A percentile compares a stretch with the other conserved stretches of the same genome.
Evolutionary conservation across 2,888 invertebrate genomes (phyloP).

Genomic region (Catocala fraxini): DNA sequence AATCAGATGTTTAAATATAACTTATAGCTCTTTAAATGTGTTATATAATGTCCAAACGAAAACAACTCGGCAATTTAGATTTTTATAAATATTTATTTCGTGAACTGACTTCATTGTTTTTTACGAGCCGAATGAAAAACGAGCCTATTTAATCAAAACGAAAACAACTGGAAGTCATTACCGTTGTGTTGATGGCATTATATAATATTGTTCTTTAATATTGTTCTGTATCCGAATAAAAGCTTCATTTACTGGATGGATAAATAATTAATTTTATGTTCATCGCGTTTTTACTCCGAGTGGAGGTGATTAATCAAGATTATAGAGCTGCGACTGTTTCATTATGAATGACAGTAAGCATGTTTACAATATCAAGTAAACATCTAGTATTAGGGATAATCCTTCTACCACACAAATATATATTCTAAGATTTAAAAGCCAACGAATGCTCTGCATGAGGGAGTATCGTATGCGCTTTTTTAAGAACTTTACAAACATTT

Average conservation of each 20-base stretch:
- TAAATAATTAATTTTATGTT: slow-evolving; percentile 21
- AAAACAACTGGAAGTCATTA: slow-evolving; percentile 42
- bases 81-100: slow-evolving; percentile 32
- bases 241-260: slow-evolving; percentile 26
- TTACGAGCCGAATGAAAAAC: slow-evolving; percentile 37
- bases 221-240: slow-evolving; percentile 24
- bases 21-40: neutral
- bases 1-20: no score
- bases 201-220: slow-evolving; percentile 37
- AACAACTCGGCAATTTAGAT: slow-evolving; percentile 10
- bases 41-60: neutral
- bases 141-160: slow-evolving; percentile 40
- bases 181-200: slow-evolving; percentile 26
- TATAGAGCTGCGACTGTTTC: no score
- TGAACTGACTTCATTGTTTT: slow-evolving; percentile 30
- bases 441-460: no score
- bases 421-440: no score
- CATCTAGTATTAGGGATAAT: no score
- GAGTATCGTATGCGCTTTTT: no score
- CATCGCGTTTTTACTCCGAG: neutral
- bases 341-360: no score
- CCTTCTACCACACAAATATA: no score
- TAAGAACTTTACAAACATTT: no score
- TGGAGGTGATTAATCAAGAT: no score
- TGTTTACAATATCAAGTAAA: no score